Percentiles rank a stretch among this genome's conserved stretches.
These are phyloP conservation scores for Kobus ellipsiprymnus DNA, from an alignment of 2,113 vertebrate species.

Conservation along the genomic window DNA sequence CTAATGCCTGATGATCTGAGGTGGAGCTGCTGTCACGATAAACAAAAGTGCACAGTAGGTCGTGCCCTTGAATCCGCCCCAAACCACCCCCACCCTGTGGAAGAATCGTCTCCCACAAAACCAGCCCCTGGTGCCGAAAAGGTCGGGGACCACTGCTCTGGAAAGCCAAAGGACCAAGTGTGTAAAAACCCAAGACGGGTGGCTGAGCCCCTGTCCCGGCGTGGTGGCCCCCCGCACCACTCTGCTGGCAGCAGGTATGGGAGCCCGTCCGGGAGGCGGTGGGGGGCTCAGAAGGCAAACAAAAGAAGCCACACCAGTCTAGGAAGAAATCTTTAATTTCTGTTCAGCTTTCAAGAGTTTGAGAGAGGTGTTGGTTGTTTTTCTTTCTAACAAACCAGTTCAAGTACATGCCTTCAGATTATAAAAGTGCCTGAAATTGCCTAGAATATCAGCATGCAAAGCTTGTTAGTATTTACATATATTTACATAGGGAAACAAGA, in stretches of 20 bases:
- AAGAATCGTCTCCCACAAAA: background rate
- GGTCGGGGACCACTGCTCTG: background rate
- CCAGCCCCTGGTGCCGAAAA: background rate
- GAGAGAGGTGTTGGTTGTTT: slow-evolving; percentile 72
- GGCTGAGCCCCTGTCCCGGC: background rate
- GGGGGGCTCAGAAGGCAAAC: background rate
- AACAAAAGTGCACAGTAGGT: background rate
- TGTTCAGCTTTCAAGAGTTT: slow-evolving; percentile 81
- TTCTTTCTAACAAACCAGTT: slow-evolving; percentile 83
- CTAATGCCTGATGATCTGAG: background rate
- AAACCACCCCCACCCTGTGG: background rate
- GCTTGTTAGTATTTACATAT: slow-evolving; percentile 95
- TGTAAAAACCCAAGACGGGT: background rate
- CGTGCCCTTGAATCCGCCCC: background rate
- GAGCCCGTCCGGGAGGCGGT: fast-evolving
- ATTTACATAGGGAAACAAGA: slow-evolving; percentile 92
- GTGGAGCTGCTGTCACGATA: background rate
- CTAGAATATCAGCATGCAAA: slow-evolving; percentile 97
- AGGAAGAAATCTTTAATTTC: slow-evolving; percentile 87
- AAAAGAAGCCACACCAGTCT: slow-evolving; percentile 67
- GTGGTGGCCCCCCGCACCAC: fast-evolving
- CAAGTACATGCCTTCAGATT: slow-evolving; percentile 95
- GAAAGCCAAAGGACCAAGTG: background rate
- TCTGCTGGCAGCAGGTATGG: background rate
- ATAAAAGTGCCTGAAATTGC: slow-evolving; percentile 99